These are phyloP conservation scores for Hyles euphorbiae DNA, from an alignment of 1,140 invertebrate species.

Conservation along the genomic window DNA sequence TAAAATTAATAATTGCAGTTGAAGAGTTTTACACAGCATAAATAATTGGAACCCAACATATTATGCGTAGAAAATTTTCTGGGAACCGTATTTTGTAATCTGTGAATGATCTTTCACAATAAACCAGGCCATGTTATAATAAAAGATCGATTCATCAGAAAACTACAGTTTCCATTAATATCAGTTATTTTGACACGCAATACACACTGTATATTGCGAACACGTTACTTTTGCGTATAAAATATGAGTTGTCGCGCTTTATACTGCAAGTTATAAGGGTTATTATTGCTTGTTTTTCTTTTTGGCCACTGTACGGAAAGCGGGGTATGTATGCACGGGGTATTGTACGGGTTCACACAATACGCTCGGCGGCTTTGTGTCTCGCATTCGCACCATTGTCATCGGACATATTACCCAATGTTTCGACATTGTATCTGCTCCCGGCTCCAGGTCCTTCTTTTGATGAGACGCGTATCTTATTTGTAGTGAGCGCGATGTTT, in stretches of 20 bases:
- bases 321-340: slow-evolving; percentile 55
- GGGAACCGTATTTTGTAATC: not conserved
- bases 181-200: slow-evolving; percentile 48
- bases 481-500: slow-evolving; percentile 24
- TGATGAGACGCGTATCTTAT: slow-evolving; percentile 49
- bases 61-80: not conserved
- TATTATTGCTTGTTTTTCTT: slow-evolving; percentile 31
- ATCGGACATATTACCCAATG: slow-evolving; percentile 68
- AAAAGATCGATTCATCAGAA: slow-evolving; percentile 34
- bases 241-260: slow-evolving; percentile 11
- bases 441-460: slow-evolving; percentile 56
- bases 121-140: slow-evolving; percentile 27
- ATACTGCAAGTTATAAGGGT: slow-evolving; percentile 19
- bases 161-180: slow-evolving; percentile 43
- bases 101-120: slow-evolving; percentile 17
- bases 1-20: too few relatives aligned
- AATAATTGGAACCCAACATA: too few relatives aligned
- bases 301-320: slow-evolving; percentile 8
- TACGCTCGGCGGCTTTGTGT: slow-evolving; percentile 62
- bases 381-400: slow-evolving; percentile 65
- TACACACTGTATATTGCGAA: slow-evolving; percentile 19
- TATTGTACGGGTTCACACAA: slow-evolving; percentile 68
- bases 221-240: slow-evolving; percentile 17
- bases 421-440: slow-evolving; percentile 66
- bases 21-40: too few relatives aligned